Evolutionary conservation across 2,888 invertebrate genomes (phyloP).

Genomic region (Furcula furcula): DNA sequence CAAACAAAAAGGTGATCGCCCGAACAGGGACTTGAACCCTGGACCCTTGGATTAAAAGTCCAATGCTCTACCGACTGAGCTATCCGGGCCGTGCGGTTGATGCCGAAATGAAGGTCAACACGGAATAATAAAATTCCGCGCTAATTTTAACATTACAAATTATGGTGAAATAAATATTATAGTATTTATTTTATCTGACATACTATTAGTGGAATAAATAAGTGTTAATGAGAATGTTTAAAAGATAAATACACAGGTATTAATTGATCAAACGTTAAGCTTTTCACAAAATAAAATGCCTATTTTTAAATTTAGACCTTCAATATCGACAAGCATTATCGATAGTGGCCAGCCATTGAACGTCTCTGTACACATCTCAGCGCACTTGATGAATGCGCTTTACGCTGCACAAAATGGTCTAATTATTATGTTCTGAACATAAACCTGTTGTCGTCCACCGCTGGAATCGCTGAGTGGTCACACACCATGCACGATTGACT

Average conservation of each 20-base stretch:
- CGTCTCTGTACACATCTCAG: constrained; percentile 51
- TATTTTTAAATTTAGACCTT: too few species aligned
- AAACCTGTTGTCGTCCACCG: constrained; percentile 18
- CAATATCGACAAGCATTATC: constrained; percentile 7
- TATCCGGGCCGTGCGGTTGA: constrained; percentile 66
- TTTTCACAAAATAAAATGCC: too few species aligned
- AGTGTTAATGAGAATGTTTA: too few species aligned
- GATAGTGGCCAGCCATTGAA: constrained; percentile 18
- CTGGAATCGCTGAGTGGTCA: constrained; percentile 19
- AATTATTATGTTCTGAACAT: constrained; percentile 41
- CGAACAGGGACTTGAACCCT: constrained; percentile 83
- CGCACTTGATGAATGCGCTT: constrained; percentile 66
- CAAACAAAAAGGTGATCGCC: too few species aligned
- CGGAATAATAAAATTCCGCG: background rate
- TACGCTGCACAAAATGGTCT: constrained; percentile 50
- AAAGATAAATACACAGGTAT: too few species aligned
- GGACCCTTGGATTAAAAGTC: constrained; percentile 83
- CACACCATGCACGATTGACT: constrained; percentile 24
- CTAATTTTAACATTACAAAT: too few species aligned
- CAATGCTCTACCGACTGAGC: constrained; percentile 83
- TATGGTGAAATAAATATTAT: too few species aligned
- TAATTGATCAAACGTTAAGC: too few species aligned
- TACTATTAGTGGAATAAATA: too few species aligned
- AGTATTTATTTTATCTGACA: too few species aligned
- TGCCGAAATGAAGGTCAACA: background rate